phyloP scores from a whole-genome alignment of 2,888 invertebrate species.

The Acleris sparsana region DNA sequence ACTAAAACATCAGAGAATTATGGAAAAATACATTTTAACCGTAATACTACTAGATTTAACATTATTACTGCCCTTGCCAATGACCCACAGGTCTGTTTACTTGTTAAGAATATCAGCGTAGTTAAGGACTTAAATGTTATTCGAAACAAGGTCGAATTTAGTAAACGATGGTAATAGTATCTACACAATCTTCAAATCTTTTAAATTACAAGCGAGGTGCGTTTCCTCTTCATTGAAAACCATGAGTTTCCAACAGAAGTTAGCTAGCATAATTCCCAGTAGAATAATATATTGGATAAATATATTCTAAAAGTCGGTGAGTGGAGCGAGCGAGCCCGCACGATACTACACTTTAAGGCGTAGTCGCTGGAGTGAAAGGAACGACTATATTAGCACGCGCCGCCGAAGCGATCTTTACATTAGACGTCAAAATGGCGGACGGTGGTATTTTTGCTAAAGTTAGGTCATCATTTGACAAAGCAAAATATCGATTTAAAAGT shows the following conservation, averaged over 20 bases:
- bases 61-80: too few species aligned
- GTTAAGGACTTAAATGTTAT: neutral
- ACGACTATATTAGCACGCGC: constrained; percentile 7
- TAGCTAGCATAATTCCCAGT: constrained; percentile 20
- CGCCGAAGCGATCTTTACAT: constrained; percentile 12
- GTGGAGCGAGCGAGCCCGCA: constrained; percentile 11
- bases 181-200: too few species aligned
- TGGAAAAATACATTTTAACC: too few species aligned
- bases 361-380: constrained; percentile 17
- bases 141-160: neutral
- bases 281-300: constrained; percentile 26
- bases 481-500: too few species aligned
- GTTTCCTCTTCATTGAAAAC: constrained; percentile 3
- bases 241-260: constrained; percentile 16
- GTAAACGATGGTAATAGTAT: too few species aligned
- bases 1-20: neutral
- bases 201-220: neutral
- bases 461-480: constrained; percentile 4
- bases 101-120: too few species aligned
- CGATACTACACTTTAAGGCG: constrained; percentile 5
- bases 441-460: constrained; percentile 19
- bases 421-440: constrained; percentile 35
- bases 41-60: too few species aligned
- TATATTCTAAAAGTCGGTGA: constrained; percentile 19
- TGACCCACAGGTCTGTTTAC: too few species aligned